Base-by-base conservation (phyloP, 2,113 vertebrate genomes). In the Syngnathus typhle region DNA sequence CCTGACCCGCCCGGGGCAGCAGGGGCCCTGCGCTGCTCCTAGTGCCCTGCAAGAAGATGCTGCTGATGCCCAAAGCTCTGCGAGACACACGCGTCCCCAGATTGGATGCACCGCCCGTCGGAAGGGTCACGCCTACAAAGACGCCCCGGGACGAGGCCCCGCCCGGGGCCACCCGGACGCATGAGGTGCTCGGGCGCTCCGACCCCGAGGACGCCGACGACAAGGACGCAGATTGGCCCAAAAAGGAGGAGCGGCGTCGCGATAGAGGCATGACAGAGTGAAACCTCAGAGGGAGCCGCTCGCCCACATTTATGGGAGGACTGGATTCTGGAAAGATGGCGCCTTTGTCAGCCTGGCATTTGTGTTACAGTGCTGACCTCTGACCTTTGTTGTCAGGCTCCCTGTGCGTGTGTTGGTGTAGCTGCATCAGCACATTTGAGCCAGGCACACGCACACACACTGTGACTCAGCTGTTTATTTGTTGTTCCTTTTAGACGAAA, bases 1-100 rank as follows among this genome's bases (percentile, higher is more conserved):
- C 79, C 7, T 13, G 70, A 0, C 72, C 79, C 1, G 81, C 78
- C 0, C 87, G 84, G 41, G 90, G 72, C 1, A 93, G 67, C 0
- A 91, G 88, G 0, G 93, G 83, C 0, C 84, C 73, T 0, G 91
- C 80, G 51, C 90, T 93, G 88, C 93, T 95, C 80, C 93, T 88
- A 59, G 96, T 86, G 0, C 94, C 93, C 78, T 96, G 95, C 46
- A 98, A 85, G 87, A 97, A 97, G 70, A 98, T 91, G 13, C 94
- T 97, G 90, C 95, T 98, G 84, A 98, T 95, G 67, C 95, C 94
- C 81, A 98, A 87, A 46, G 94, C 95, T 18, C 95, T 88, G 66
- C 95, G 93, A 69, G 94, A 96, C 75, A 98, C 92, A 0, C 93
- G 91, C 1, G 94, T 91, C 54, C 94, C 93, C 77, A 95, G 82